Evolutionary conservation across 2,797 vertebrate species (phyloP).

Genomic region (Coregonus ussuriensis): DNA sequence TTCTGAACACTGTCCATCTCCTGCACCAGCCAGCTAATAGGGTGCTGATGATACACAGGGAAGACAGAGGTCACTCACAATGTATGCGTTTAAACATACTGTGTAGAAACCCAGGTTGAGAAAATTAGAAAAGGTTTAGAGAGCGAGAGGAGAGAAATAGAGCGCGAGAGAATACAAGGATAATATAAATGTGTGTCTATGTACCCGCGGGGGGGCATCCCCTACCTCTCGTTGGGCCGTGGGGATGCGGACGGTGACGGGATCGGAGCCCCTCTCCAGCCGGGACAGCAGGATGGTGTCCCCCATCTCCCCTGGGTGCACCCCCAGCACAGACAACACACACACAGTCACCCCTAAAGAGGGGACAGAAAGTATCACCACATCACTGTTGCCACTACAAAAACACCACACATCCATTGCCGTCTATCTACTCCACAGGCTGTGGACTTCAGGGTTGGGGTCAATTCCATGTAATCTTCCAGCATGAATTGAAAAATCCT

Average conservation of each 20-base stretch:
- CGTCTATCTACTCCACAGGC: neutral
- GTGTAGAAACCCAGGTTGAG: neutral
- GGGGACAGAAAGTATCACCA: neutral
- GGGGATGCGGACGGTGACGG: constrained; percentile 81
- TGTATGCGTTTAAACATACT: neutral
- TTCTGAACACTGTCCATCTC: constrained; percentile 85
- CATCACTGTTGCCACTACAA: neutral
- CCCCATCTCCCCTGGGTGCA: constrained; percentile 73
- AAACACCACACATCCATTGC: neutral
- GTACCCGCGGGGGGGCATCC: too few species aligned
- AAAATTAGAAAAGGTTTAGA: neutral
- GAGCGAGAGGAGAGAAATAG: neutral
- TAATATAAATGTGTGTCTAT: neutral
- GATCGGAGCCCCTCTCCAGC: constrained; percentile 75
- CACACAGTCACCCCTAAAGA: constrained; percentile 84
- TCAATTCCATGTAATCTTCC: neutral
- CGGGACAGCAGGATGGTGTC: constrained; percentile 82
- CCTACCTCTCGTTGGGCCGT: constrained; percentile 75
- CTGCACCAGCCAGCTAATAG: constrained; percentile 73
- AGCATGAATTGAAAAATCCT: neutral
- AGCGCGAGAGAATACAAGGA: neutral
- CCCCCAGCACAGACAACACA: constrained; percentile 76
- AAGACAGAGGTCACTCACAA: constrained; percentile 14
- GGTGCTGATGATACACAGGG: constrained; percentile 63
- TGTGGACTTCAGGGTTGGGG: neutral